A percentile compares a stretch with the other conserved stretches of the same genome.
Conservation (phyloP, 2,113 vertebrate species). For the Takifugu flavidus region DNA sequence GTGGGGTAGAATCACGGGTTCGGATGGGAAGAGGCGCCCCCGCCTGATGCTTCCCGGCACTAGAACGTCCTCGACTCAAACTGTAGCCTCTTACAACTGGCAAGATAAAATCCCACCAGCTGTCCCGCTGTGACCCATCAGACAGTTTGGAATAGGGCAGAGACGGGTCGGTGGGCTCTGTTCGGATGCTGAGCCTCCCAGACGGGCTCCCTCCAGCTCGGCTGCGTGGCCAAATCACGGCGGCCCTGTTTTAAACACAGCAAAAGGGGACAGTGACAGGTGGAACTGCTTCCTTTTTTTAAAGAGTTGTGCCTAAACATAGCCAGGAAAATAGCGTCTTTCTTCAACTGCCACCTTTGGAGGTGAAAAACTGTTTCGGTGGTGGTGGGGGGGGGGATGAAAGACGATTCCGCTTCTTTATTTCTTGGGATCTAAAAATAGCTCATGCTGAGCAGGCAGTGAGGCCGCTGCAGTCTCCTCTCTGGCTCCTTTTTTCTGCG, state of each 20-base stretch:
- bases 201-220: background rate
- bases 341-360: slow-evolving; percentile 41
- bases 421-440: slow-evolving; percentile 63
- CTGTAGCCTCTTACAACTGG: too few species aligned
- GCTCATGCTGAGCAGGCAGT: slow-evolving; percentile 61
- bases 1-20: background rate
- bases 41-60: too few species aligned
- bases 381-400: slow-evolving; percentile 17
- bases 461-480: slow-evolving; percentile 32
- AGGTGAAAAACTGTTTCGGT: slow-evolving; percentile 36
- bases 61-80: too few species aligned
- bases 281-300: slow-evolving; percentile 22
- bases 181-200: too few species aligned
- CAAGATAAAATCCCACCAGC: background rate
- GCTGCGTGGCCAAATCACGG: slow-evolving; percentile 9
- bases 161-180: background rate
- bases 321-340: slow-evolving; percentile 25
- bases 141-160: background rate
- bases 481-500: slow-evolving; percentile 19
- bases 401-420: slow-evolving; percentile 60
- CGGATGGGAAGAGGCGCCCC: background rate
- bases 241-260: slow-evolving; percentile 7
- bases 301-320: slow-evolving; percentile 44
- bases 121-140: background rate
- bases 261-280: slow-evolving; percentile 15